Conservation (phyloP, 2,113 vertebrate species). For the Hymenochirus boettgeri region DNA sequence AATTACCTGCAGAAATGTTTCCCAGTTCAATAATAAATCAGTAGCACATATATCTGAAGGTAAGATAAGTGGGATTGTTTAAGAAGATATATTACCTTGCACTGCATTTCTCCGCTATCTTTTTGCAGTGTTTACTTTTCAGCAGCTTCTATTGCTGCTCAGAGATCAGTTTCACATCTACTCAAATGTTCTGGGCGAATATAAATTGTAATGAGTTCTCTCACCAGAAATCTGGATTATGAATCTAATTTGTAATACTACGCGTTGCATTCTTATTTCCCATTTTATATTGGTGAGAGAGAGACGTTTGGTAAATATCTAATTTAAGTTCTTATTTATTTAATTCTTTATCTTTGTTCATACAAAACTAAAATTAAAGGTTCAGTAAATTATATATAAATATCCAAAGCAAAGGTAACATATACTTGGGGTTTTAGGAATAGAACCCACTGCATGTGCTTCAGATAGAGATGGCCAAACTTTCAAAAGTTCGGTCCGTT, state of each 20-base stretch:
- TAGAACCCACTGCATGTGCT: too few species aligned
- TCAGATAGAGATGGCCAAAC: too few species aligned
- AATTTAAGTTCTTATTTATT: too few species aligned
- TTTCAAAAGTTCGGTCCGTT: too few species aligned
- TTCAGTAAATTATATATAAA: too few species aligned
- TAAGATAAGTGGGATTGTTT: conserved; percentile 36
- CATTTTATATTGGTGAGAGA: too few species aligned
- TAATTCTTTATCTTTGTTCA: too few species aligned
- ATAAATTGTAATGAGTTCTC: neutral
- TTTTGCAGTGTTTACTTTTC: conserved; percentile 39
- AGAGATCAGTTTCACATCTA: conserved; percentile 33
- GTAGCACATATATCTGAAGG: conserved; percentile 23
- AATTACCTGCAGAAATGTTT: conserved; percentile 38
- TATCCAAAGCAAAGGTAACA: too few species aligned
- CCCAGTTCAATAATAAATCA: conserved; percentile 46
- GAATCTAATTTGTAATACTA: neutral
- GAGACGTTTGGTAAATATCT: too few species aligned
- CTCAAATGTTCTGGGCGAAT: neutral
- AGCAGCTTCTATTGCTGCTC: conserved; percentile 27
- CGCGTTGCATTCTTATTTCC: too few species aligned
- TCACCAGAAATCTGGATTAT: neutral
- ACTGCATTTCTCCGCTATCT: neutral
- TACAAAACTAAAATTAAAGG: too few species aligned
- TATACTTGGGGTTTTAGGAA: too few species aligned
- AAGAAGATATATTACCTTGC: conserved; percentile 38